Conservation (phyloP, 2,797 vertebrate species). For the Molossus alvarezi region DNA sequence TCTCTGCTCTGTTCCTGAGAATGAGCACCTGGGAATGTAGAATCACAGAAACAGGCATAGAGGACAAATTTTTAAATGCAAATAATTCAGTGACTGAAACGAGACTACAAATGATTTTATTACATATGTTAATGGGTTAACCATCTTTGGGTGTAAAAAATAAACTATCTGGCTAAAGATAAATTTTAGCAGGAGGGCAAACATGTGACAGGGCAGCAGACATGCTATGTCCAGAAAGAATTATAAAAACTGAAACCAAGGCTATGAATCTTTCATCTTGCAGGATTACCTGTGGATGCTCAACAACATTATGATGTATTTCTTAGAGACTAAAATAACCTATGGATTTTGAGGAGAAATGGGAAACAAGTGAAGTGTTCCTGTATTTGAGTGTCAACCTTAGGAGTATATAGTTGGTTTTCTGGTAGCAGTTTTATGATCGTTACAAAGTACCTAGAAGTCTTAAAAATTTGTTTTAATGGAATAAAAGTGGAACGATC, state of each 20-base stretch:
- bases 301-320: neutral
- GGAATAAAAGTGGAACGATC: constrained; percentile 47
- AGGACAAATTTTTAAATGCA: constrained; percentile 36
- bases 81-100: constrained; percentile 60
- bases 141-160: constrained; percentile 51
- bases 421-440: constrained; percentile 44
- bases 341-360: neutral
- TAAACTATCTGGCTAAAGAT: constrained; percentile 25
- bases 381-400: constrained; percentile 13
- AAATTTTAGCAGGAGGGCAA: constrained; percentile 4
- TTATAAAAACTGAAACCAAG: neutral
- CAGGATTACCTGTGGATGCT: neutral
- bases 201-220: neutral
- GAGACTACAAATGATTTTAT: constrained; percentile 73
- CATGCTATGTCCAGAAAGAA: constrained; percentile 5
- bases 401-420: constrained; percentile 62
- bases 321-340: constrained; percentile 5
- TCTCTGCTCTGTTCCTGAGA: neutral
- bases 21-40: neutral
- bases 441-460: constrained; percentile 44
- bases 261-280: neutral
- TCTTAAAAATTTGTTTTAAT: constrained; percentile 36
- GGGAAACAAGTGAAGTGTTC: constrained; percentile 8
- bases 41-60: neutral
- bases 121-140: constrained; percentile 56